Evolutionary conservation across 2,113 vertebrate genomes (phyloP), one percentile per base, ranked within the genome.

Genomic region (Agelaius phoeniceus): DNA sequence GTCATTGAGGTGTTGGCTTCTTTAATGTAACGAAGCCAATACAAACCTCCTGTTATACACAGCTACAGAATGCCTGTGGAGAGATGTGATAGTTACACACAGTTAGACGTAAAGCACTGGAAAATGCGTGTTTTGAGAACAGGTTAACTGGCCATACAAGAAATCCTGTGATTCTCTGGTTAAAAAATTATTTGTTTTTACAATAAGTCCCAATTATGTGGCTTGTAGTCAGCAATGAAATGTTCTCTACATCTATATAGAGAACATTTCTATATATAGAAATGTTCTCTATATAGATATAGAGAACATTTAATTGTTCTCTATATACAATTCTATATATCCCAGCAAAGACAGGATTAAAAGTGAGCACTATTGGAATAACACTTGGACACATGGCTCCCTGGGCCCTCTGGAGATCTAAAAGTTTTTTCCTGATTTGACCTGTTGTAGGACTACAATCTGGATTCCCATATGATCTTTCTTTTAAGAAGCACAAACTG

Each of bases 401-500:
- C 23, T 55, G 35, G 26, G 26, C 27, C 39, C 59, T 62, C 21
- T 62, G 43, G 17, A 90, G 17, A 21, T 59, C 72, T 68, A 3
- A 13, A 73, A 77, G 23, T 67, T 92, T 88, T 57, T 95, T 92
- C 43, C 51, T 71, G 83, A 28, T 92, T 81, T 97, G 89, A 90
- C 76, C 89, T 93, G 58, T 19, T 9, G 54, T 83, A 54, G 67
- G 91, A 62, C 59, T 76, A 12, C 87, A 90, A 13, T 95, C 87
- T 97, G 93, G 82, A 63, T 94, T 91, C 27, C 84, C 90, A 95
- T 92, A 72, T 95, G 90, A 93, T 88, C 39, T 77, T 93, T 66
- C 72, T 69, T 82, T 79, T 20, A 80, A 52, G 71, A 76, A 90
- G 67, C 14, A 79, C 51, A 90, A 83, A 92, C 48, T 96, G 93